Conservation (phyloP, 2,113 vertebrate species). For the Rallus limicola region DNA sequence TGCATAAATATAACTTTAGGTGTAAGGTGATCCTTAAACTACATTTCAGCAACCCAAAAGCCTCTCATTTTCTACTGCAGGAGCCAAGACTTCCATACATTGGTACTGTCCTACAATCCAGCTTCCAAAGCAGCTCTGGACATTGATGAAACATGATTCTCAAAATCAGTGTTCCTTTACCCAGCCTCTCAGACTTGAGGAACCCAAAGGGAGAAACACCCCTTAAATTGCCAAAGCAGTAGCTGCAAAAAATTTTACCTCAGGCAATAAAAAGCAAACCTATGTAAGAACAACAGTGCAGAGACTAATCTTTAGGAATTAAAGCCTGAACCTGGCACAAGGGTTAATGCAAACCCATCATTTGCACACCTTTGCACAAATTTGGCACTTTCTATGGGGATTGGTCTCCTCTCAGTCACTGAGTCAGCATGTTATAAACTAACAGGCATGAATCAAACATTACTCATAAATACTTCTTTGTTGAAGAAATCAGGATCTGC, state of each 20-base stretch:
- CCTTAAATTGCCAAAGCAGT: neutral
- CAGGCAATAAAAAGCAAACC: neutral
- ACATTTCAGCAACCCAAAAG: neutral
- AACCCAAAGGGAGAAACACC: neutral
- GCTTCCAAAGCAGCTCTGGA: neutral
- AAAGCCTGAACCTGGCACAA: neutral
- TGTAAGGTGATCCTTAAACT: neutral
- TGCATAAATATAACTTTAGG: neutral
- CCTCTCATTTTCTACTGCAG: neutral
- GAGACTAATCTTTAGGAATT: neutral
- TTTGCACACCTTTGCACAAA: neutral
- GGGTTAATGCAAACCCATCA: neutral
- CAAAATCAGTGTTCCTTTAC: neutral
- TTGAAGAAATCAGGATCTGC: neutral
- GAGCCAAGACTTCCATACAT: neutral
- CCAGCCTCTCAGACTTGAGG: neutral
- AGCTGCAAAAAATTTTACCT: neutral
- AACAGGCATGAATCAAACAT: neutral
- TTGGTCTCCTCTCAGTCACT: neutral
- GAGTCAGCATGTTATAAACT: neutral
- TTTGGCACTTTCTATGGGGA: neutral
- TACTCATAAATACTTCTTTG: neutral
- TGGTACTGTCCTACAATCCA: neutral
- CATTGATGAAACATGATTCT: neutral
- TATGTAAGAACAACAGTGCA: neutral